Conservation (phyloP, 2,113 vertebrate species). For the Hiodon tergisus region DNA sequence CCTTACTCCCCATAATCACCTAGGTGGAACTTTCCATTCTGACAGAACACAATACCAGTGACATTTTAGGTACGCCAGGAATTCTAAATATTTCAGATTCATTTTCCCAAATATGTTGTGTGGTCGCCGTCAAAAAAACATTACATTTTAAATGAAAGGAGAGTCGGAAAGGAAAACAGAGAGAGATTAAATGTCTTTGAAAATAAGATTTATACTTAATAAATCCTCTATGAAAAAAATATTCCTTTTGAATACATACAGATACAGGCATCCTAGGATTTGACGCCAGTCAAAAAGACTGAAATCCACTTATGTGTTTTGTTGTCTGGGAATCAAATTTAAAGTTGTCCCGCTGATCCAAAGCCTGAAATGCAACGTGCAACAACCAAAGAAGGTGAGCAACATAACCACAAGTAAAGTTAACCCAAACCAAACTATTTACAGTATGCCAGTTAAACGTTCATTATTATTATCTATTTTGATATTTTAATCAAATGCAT, state of each 20-base stretch:
- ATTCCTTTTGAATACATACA: background rate
- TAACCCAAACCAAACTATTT: background rate
- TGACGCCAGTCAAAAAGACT: background rate
- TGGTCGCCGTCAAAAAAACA: background rate
- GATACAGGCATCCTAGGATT: background rate
- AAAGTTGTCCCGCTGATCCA: background rate
- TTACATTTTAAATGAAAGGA: slow-evolving; percentile 1
- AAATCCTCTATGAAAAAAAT: slow-evolving; percentile 1
- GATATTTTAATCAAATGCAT: too few species aligned
- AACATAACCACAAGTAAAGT: background rate
- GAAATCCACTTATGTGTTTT: background rate
- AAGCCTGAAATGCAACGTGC: background rate
- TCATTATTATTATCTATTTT: too few species aligned
- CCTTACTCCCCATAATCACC: background rate
- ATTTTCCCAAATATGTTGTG: background rate
- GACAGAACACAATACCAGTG: background rate
- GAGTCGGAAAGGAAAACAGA: background rate
- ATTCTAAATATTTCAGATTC: background rate
- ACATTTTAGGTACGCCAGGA: slow-evolving; percentile 7
- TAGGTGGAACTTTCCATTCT: background rate
- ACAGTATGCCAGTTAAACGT: background rate
- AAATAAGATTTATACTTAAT: slow-evolving; percentile 10
- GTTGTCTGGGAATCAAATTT: background rate
- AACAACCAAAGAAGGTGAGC: background rate
- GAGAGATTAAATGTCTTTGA: slow-evolving; percentile 3